Evolutionary conservation across 2,888 invertebrate species (phyloP), one percentile per base, ranked within the genome.

Genomic region (Pandemis heparana): DNA sequence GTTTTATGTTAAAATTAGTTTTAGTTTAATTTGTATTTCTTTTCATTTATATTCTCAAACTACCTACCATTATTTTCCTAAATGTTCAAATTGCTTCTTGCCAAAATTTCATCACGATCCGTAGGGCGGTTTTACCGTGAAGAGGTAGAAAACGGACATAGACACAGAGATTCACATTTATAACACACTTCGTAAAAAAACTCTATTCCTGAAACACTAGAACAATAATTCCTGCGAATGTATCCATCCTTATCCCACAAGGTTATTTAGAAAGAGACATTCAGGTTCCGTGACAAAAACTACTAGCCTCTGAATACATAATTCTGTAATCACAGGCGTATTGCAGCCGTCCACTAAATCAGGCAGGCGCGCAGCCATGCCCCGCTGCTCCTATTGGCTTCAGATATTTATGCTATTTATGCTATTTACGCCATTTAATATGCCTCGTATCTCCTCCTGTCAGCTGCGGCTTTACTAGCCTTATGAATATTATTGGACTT

Each of bases 381-480:
- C 1, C 48, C 48, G 62, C 65, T 51, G 39, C n/a, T 12, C 12
- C 48, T 65, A 65, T 65, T 51, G 51, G 65, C 14, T 65, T 51
- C 38, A 38, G 64, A 32, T 64, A 51, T 64, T 64, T 64, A 64
- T 64, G 65, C 39, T 51, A 51, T 65, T 65, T 65, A 65, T 65
- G 51, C 39, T 23, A 23, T 56, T 56, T 56, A 56, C 12, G 56
- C 9, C 10, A 14, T 39, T 65, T 39, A 65, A 65, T 48, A 51
- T 51, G n/a, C 48, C n/a, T 38, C 65, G 48, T 65, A 39, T 65
- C 51, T 65, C 10, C 65, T 65, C 10, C 51, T 65, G 65, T 51
- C 65, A 51, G 65, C 38, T 41, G 41, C 43, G 14, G 18, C n/a
- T 39, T 39, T n/a, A 32, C n/a, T 39, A 38, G 60, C 60, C 14